Conservation (phyloP, 2,113 vertebrate genomes). For the Anseranas semipalmata region DNA sequence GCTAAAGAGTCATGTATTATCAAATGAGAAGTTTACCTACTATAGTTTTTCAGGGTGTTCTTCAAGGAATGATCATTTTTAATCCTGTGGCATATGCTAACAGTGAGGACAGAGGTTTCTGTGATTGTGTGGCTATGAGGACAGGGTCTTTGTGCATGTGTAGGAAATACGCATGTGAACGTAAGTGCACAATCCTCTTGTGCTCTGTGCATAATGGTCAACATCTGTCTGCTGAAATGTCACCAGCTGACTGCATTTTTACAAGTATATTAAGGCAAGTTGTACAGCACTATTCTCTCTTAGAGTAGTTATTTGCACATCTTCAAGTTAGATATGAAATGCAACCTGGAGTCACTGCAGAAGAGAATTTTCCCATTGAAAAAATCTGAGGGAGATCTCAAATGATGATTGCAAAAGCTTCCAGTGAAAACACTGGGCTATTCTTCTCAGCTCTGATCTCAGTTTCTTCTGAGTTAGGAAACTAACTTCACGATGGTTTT, state of each 20-base stretch:
- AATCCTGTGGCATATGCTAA: constrained; percentile 18
- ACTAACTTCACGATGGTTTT: neutral
- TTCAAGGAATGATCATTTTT: constrained; percentile 56
- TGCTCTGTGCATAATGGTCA: neutral
- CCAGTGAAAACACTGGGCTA: neutral
- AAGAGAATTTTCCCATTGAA: neutral
- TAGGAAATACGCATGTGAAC: neutral
- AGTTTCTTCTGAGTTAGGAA: neutral
- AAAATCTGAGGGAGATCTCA: neutral
- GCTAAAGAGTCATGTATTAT: neutral
- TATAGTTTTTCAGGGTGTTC: constrained; percentile 37
- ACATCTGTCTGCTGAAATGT: neutral
- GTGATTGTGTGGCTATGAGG: neutral
- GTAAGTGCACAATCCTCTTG: neutral
- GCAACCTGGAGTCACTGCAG: neutral
- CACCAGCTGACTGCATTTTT: neutral
- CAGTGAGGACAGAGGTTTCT: neutral
- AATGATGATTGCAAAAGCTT: neutral
- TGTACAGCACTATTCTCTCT: neutral
- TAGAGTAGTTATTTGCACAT: neutral
- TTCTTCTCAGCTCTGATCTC: neutral
- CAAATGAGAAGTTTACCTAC: constrained; percentile 43
- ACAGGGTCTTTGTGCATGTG: neutral
- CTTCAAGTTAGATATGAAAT: neutral
- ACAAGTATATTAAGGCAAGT: neutral